Percentiles rank a stretch among this genome's conserved stretches.
These are phyloP conservation scores for Athene noctua DNA, from an alignment of 2,113 vertebrate genomes.

Conservation along the genomic window DNA sequence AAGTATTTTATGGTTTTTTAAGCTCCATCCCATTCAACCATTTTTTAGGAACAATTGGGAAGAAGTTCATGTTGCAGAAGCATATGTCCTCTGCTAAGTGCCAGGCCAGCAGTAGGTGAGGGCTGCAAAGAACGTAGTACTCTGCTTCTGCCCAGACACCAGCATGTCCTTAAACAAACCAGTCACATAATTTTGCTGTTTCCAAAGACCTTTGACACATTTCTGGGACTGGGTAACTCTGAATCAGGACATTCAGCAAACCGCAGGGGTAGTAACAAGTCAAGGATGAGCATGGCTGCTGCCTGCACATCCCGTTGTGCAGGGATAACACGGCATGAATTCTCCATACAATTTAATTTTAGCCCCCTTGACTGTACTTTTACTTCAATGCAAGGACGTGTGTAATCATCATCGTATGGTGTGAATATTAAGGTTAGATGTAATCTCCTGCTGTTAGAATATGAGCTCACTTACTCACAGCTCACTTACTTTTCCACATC, in stretches of 20 bases:
- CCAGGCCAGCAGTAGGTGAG: background rate
- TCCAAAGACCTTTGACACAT: background rate
- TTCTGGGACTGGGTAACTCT: background rate
- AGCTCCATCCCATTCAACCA: background rate
- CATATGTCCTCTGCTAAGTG: background rate
- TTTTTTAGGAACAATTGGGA: background rate
- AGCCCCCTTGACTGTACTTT: background rate
- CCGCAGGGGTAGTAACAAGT: background rate
- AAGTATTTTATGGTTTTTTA: background rate
- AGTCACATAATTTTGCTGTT: background rate
- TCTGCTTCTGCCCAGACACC: background rate
- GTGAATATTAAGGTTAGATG: slow-evolving; percentile 41
- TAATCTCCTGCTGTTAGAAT: slow-evolving; percentile 35
- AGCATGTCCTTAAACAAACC: background rate
- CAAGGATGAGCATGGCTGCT: background rate
- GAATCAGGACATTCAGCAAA: background rate
- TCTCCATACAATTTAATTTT: background rate
- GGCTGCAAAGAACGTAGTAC: background rate
- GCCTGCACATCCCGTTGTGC: background rate
- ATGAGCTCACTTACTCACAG: slow-evolving; percentile 43
- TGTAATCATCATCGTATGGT: background rate
- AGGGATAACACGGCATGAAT: background rate
- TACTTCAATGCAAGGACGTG: background rate
- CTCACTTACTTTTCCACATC: slow-evolving; percentile 40
- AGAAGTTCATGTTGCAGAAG: background rate